Evolutionary conservation across 2,888 invertebrate species (phyloP), one percentile per base, ranked within the genome.

Genomic region (Netelia inedita): DNA sequence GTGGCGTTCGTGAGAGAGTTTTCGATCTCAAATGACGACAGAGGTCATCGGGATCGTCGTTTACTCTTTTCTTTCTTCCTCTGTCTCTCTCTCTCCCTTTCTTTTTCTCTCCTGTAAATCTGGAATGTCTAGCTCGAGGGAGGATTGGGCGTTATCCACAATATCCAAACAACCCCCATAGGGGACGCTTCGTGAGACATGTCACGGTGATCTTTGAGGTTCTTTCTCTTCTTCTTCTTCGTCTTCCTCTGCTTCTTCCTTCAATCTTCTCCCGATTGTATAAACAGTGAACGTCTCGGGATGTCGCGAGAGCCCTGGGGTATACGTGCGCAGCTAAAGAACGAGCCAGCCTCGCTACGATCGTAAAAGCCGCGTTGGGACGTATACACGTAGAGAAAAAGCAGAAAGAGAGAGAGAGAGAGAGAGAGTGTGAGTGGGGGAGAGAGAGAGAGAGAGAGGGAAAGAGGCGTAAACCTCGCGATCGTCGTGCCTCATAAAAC

Each of bases 401-500:
- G 65, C 43, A 78, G 53, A 41, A 57, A 14, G 14, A 14, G n/a
- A 6, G 0, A 59, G 57, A 43, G 79, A 68, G 43, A 73, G 74
- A 68, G 50, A 59, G 43, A 78, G 57, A 79, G 69, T 23, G 11
- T 23, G 57, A 57, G 16, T n/a, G 43, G 65, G 55, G 16, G 55
- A 69, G 59, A 81, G 68, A 53, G 53, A 41, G 63, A 21, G 57
- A 74, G 82, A 82, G 63, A 65, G 61, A 78, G 74, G 63, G 78
- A 59, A 83, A 85, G 76, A 85, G 83, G 83, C 86, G 85, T 86
- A 86, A 84, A 85, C 83, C 74, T 72, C 79, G 69, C 72, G 81
- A 82, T 76, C 75, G 75, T 88, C 88, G 87, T 88, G 89, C 85
- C 86, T 89, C 89, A 88, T 89, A 89, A 89, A 89, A 87, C 84